Evolutionary conservation across 2,888 invertebrate species (phyloP).

Genomic region (Pediacus dermestoides): DNA sequence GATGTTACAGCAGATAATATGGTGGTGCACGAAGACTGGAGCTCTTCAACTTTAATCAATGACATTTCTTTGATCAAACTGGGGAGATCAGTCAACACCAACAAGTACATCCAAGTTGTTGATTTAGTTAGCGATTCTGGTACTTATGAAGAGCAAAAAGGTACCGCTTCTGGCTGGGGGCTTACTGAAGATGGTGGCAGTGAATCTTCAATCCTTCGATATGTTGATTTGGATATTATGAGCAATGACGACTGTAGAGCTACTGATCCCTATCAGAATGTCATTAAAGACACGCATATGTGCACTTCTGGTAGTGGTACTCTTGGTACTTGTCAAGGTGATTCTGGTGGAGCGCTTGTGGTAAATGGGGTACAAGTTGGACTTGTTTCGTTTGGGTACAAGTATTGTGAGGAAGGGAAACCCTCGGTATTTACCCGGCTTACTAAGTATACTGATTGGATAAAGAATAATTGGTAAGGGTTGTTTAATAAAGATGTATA

Average conservation of each 20-base stretch:
- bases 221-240: conserved; percentile 14
- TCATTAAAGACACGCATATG: conserved; percentile 21
- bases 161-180: conserved; percentile 22
- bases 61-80: conserved; percentile 2
- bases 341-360: conserved; percentile 27
- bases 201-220: conserved; percentile 13
- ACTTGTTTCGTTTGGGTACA: conserved; percentile 25
- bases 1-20: background rate
- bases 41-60: background rate
- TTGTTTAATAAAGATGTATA: too few species aligned
- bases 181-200: conserved; percentile 11
- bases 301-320: conserved; percentile 24
- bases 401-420: conserved; percentile 20
- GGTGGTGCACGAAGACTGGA: background rate
- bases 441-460: conserved; percentile 24
- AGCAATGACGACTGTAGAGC: conserved; percentile 20
- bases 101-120: background rate
- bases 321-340: conserved; percentile 22
- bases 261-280: conserved; percentile 10
- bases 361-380: conserved; percentile 25
- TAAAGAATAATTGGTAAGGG: conserved; percentile 20
- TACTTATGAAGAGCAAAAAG: background rate
- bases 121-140: background rate
- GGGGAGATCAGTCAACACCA: background rate
- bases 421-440: conserved; percentile 27